Percentiles rank a stretch among this genome's conserved stretches.
Evolutionary conservation across 1,140 invertebrate species (phyloP).

Genomic region (Dendroctonus ponderosae): DNA sequence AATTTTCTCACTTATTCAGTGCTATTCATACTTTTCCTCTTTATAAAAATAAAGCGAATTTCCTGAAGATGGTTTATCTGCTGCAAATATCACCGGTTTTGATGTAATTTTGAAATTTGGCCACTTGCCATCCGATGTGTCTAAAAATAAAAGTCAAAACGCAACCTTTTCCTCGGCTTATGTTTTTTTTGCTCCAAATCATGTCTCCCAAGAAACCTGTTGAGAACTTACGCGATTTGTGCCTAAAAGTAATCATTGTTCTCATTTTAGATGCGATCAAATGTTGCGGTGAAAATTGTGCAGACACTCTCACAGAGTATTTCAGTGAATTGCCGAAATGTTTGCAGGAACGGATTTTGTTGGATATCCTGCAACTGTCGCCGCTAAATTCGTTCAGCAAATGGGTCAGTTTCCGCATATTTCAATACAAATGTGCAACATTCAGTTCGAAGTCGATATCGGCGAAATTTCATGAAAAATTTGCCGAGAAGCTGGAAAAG

Average conservation of each 20-base stretch:
- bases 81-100: too few relatives aligned
- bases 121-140: constrained; percentile 4
- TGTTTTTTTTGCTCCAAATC: constrained; percentile 7
- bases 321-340: constrained; percentile 8
- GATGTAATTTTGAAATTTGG: neutral
- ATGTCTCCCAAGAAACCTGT: constrained; percentile 35
- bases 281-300: constrained; percentile 1
- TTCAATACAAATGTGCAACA: constrained; percentile 9
- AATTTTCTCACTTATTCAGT: too few relatives aligned
- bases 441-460: constrained; percentile 18
- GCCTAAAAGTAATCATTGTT: constrained; percentile 3
- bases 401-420: constrained; percentile 20
- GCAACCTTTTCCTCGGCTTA: neutral
- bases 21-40: too few relatives aligned
- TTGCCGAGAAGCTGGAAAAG: constrained; percentile 15
- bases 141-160: constrained; percentile 20
- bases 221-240: constrained; percentile 28
- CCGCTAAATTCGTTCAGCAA: constrained; percentile 15
- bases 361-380: constrained; percentile 8
- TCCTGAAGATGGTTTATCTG: neutral
- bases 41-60: too few relatives aligned
- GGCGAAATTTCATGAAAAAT: constrained; percentile 21
- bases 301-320: constrained; percentile 12
- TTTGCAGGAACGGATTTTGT: constrained; percentile 8
- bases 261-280: constrained; percentile 8